Evolutionary conservation across 1,140 invertebrate species (phyloP).

Genomic region (Dendroctonus ponderosae): DNA sequence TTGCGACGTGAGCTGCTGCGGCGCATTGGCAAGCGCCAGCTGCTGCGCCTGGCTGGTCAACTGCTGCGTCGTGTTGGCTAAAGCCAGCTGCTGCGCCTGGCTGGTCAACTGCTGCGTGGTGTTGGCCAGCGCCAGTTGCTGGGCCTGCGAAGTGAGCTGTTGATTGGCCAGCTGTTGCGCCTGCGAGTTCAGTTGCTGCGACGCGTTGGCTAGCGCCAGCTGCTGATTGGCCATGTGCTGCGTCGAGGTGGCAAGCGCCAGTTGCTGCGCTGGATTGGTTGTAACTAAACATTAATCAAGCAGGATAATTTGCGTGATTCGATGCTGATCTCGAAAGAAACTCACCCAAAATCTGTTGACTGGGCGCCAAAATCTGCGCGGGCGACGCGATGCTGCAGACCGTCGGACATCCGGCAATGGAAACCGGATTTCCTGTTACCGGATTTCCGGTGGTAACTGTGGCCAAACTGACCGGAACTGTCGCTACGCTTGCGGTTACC

Average conservation of each 20-base stretch:
- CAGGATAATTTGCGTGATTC: not conserved
- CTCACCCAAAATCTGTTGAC: slow-evolving; percentile 50
- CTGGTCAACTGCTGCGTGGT: slow-evolving; percentile 44
- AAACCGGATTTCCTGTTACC: slow-evolving; percentile 52
- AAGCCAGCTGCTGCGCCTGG: slow-evolving; percentile 41
- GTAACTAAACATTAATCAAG: slow-evolving; percentile 40
- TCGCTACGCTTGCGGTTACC: slow-evolving; percentile 62
- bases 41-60: slow-evolving; percentile 45
- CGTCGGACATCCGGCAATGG: slow-evolving; percentile 60
- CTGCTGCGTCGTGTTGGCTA: slow-evolving; percentile 33
- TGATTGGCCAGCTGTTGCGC: slow-evolving; percentile 47
- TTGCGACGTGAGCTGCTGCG: slow-evolving; percentile 43
- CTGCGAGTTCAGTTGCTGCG: slow-evolving; percentile 39
- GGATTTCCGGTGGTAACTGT: slow-evolving; percentile 51
- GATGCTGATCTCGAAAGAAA: not conserved
- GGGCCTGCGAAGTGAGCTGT: slow-evolving; percentile 46
- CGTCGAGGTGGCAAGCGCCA: slow-evolving; percentile 45
- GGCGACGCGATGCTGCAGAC: slow-evolving; percentile 59
- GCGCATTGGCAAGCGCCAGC: slow-evolving; percentile 38
- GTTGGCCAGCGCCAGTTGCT: slow-evolving; percentile 45
- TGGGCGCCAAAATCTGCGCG: slow-evolving; percentile 52
- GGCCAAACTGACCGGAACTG: slow-evolving; percentile 65
- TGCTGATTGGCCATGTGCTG: slow-evolving; percentile 40
- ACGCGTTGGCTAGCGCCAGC: slow-evolving; percentile 36
- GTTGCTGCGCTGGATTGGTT: slow-evolving; percentile 48